phyloP scores from a whole-genome alignment of 2,888 invertebrate species.

The Sphecodes monilicornis region DNA sequence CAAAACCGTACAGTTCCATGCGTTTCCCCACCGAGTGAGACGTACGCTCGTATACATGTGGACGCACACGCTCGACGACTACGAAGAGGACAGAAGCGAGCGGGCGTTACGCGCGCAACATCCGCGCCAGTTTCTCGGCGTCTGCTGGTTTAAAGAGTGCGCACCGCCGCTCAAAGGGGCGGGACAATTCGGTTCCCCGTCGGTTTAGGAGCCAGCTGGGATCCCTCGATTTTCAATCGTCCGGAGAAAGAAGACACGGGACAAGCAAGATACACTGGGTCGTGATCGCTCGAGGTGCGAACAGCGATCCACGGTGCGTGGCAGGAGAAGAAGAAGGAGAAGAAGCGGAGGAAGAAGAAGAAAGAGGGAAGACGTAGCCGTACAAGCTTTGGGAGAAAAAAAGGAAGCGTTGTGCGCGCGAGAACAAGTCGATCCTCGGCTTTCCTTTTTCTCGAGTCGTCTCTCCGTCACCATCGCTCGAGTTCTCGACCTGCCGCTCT shows the following conservation, averaged over 20 bases:
- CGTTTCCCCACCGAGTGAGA: conserved; percentile 53
- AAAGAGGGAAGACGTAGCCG: conserved; percentile 1
- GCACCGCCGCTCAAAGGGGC: conserved; percentile 21
- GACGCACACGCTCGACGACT: conserved; percentile 52
- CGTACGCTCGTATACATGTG: conserved; percentile 65
- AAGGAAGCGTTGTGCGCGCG: conserved; percentile 58
- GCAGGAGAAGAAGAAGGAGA: background rate
- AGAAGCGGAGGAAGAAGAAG: background rate
- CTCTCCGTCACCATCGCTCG: conserved; percentile 69
- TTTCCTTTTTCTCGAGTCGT: conserved; percentile 67
- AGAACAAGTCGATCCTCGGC: conserved; percentile 67
- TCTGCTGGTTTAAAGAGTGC: conserved; percentile 69
- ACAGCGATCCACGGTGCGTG: conserved; percentile 5
- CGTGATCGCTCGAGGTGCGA: conserved; percentile 45
- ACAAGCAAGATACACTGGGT: conserved; percentile 26
- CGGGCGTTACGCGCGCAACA: conserved; percentile 77
- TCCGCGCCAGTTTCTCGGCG: conserved; percentile 79
- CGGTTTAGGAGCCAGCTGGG: conserved; percentile 4
- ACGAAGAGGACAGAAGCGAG: conserved; percentile 73
- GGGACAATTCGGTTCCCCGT: conserved; percentile 33
- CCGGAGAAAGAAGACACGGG: conserved; percentile 33
- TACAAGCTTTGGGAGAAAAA: conserved; percentile 21
- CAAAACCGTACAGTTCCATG: conserved; percentile 44
- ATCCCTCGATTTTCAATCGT: conserved; percentile 18
- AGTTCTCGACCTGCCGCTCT: conserved; percentile 63